Base-by-base conservation (phyloP, 2,888 invertebrate species). In the Sinopyrophorus schimmeli region DNA sequence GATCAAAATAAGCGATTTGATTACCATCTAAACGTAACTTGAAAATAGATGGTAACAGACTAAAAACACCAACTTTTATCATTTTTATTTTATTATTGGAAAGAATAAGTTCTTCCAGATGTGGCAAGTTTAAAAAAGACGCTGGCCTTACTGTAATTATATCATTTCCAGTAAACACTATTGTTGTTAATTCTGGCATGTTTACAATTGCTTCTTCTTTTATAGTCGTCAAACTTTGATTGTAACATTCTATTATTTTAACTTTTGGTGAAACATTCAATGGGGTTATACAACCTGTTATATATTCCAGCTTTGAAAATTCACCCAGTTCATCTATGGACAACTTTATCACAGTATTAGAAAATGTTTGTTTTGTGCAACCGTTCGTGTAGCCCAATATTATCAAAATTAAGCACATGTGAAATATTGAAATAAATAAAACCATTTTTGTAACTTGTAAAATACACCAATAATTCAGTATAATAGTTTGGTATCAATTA, bases 101-200 rank as follows among this genome's bases (percentile, higher is more conserved):
- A 12, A 54, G 21, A 16, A 18, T 23, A 2, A 54, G 11, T 10
- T 48, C 34, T 24, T 41, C 27, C 28, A 54, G 14, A 17, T 44
- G 38, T 6, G 40, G 47, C 16, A 54, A 9, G 21, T 54, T 39
- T 3, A 31, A 24, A 11, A 54, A 54, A 5, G 54, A 18, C 5
- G 24, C 48, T 6, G 31, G 32, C 26, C 38, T 38, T 16, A 54
- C 42, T 42, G 41, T 37, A 5, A 27, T 41, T n/a, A 54, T 44
- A 10, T 11, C 24, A 20, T 54, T 54, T n/a, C 37, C 23, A 5
- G 15, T 32, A 5, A 54, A 34, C 27, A 41, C 31, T 15, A 54
- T 18, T 1, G 12, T 48, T 15, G 28, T 21, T 23, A 54, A 26
- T n/a, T 47, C 35, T 6, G 20, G 14, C 46, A 54, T 27, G n/a